phyloP scores from a whole-genome alignment of 2,797 vertebrate species.

The Silurus lanzhouensis region DNA sequence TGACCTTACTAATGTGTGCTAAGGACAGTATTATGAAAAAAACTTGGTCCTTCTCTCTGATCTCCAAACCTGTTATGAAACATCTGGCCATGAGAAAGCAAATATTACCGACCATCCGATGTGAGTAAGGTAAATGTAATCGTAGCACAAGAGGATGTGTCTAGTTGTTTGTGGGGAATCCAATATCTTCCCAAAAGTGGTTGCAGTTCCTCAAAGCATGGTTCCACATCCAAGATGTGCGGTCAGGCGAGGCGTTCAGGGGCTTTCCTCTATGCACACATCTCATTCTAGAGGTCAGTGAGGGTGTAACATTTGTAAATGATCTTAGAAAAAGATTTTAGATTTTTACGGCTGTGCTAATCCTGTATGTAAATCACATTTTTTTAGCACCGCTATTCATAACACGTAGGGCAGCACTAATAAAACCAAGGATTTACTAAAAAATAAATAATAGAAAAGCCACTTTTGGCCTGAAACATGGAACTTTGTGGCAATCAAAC shows the following conservation, averaged over 20 bases:
- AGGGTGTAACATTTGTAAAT: not conserved
- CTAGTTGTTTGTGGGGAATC: not conserved
- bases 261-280: not conserved
- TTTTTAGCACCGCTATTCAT: not conserved
- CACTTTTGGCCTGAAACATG: not conserved
- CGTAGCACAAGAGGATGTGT: not conserved
- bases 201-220: constrained; percentile 4
- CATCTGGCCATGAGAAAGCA: no score
- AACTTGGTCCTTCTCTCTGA: not conserved
- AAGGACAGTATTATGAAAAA: not conserved
- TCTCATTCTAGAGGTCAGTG: not conserved
- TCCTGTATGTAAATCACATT: not conserved
- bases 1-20: not conserved
- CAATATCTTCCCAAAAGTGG: constrained; percentile 19
- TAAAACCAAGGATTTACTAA: not conserved
- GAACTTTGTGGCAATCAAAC: not conserved
- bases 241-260: not conserved
- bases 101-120: not conserved
- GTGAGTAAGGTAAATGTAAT: no score
- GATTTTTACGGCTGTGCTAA: not conserved
- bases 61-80: not conserved
- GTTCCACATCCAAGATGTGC: not conserved
- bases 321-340: not conserved
- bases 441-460: not conserved
- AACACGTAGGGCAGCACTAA: not conserved